These are phyloP conservation scores for Xestia c-nigrum DNA, from an alignment of 2,888 invertebrate genomes.

Conservation along the genomic window DNA sequence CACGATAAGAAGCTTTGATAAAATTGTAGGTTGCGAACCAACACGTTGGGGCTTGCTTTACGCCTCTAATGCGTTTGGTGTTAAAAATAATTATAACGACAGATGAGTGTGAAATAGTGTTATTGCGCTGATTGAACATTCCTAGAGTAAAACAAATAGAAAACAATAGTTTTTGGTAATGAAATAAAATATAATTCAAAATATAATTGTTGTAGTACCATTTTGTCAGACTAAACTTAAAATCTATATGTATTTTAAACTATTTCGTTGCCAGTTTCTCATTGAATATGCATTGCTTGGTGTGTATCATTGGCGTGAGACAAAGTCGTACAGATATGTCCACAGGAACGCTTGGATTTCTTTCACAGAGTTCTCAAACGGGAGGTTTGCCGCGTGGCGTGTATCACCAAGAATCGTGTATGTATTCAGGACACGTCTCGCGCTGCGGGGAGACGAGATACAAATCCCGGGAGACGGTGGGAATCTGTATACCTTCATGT, in stretches of 20 bases:
- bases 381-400: constrained; percentile 63
- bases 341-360: constrained; percentile 61
- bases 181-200: neutral
- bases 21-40: constrained; percentile 45
- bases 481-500: constrained; percentile 85
- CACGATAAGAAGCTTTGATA: constrained; percentile 48
- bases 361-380: constrained; percentile 65
- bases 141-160: neutral
- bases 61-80: neutral
- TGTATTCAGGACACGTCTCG: constrained; percentile 85
- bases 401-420: constrained; percentile 70
- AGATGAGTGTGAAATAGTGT: neutral
- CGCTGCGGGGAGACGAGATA: constrained; percentile 85
- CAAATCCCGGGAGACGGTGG: constrained; percentile 84
- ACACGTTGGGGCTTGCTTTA: constrained; percentile 25
- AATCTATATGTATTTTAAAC: neutral
- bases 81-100: neutral
- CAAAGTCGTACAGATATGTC: constrained; percentile 49
- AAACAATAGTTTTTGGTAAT: neutral
- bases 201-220: neutral
- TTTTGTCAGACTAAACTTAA: neutral
- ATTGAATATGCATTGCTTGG: constrained; percentile 15
- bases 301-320: constrained; percentile 42
- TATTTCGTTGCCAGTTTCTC: neutral
- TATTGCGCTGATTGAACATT: neutral